Evolutionary conservation across 1,140 invertebrate species (phyloP).

Genomic region (Nautilus pompilius): DNA sequence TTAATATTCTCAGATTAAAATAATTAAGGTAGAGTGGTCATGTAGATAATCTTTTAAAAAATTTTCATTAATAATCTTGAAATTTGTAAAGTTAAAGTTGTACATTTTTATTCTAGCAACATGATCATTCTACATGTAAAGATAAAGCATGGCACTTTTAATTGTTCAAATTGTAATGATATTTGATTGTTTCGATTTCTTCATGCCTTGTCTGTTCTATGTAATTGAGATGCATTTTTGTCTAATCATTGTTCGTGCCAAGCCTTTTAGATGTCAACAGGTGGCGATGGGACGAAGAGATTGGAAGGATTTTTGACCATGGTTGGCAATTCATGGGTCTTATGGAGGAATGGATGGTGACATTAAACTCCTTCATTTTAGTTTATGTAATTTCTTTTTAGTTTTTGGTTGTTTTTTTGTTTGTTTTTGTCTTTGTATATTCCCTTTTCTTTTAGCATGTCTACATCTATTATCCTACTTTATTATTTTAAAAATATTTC

Average conservation of each 20-base stretch:
- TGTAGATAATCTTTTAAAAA: constrained; percentile 10
- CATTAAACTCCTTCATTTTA: neutral
- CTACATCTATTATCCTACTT: too few species aligned
- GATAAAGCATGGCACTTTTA: too few species aligned
- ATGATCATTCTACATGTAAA: constrained; percentile 41
- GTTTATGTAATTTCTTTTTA: too few species aligned
- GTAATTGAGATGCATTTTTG: constrained; percentile 5
- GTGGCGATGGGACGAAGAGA: constrained; percentile 6
- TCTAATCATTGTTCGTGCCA: constrained; percentile 2
- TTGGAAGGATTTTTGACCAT: constrained; percentile 59
- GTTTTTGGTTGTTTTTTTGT: too few species aligned
- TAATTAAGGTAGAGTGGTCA: constrained; percentile 47
- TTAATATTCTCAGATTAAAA: too few species aligned
- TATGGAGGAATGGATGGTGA: constrained; percentile 4
- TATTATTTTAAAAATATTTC: too few species aligned
- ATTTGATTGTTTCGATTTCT: neutral
- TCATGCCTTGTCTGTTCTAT: neutral
- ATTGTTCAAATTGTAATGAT: neutral
- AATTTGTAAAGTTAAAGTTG: constrained; percentile 2
- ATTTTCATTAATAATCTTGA: too few species aligned
- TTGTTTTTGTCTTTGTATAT: too few species aligned
- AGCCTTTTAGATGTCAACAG: constrained; percentile 14
- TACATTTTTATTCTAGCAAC: constrained; percentile 5
- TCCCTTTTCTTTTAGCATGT: too few species aligned
- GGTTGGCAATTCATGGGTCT: neutral